Conservation (phyloP, 2,113 vertebrate species). For the Apaloderma vittatum region DNA sequence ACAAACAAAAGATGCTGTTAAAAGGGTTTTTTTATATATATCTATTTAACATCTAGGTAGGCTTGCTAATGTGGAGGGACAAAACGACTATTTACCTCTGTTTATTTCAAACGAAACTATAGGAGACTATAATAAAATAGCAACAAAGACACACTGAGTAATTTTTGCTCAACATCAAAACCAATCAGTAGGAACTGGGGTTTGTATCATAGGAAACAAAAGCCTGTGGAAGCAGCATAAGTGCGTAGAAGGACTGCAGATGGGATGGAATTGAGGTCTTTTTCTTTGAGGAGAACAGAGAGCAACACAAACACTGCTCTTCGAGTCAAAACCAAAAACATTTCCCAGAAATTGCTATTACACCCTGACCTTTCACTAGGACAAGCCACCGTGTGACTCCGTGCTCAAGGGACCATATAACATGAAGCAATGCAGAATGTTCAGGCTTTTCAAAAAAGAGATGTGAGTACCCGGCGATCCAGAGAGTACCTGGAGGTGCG, state of each 20-base stretch:
- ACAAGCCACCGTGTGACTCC: not conserved
- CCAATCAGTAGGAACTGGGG: not conserved
- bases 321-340: not conserved
- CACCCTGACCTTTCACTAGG: not conserved
- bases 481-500: not conserved
- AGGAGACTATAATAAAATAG: not conserved
- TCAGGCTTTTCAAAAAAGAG: not conserved
- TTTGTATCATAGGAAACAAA: not conserved
- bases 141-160: not conserved
- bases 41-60: not conserved
- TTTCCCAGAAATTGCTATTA: conserved; percentile 3
- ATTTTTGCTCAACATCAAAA: not conserved
- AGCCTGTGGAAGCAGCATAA: not conserved
- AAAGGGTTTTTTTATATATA: not conserved
- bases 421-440: not conserved
- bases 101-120: not conserved
- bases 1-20: not conserved
- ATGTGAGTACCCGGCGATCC: not conserved
- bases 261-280: not conserved
- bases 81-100: not conserved
- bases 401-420: not conserved
- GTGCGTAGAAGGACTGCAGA: not conserved
- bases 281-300: not conserved
- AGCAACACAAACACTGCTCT: not conserved
- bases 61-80: not conserved